Conservation (phyloP, 2,113 vertebrate species). For the Dicrurus megarhynchus region DNA sequence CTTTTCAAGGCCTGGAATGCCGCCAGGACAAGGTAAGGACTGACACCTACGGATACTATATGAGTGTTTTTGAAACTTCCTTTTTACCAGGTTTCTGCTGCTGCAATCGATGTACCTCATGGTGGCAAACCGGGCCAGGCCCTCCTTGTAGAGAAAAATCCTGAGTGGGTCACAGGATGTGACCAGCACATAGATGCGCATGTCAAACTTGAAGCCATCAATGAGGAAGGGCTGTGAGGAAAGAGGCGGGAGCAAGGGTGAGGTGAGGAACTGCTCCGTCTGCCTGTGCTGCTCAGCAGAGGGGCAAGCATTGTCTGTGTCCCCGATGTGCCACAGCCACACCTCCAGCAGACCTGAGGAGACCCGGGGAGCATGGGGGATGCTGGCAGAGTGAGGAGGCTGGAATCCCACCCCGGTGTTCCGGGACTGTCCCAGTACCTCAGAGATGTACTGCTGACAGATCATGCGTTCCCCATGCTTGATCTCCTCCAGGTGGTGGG, state of each 20-base stretch:
- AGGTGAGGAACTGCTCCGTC: not conserved
- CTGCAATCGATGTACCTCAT: constrained; percentile 72
- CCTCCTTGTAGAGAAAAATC: constrained; percentile 79
- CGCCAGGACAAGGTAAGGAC: not conserved
- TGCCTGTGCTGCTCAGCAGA: not conserved
- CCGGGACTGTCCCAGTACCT: constrained; percentile 4
- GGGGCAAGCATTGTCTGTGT: not conserved
- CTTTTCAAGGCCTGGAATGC: not conserved
- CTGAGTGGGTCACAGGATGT: constrained; percentile 79
- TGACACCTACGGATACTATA: not conserved
- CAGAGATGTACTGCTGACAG: constrained; percentile 80
- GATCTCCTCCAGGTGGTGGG: constrained; percentile 67
- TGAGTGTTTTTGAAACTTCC: not conserved
- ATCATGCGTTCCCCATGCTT: constrained; percentile 74
- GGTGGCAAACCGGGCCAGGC: constrained; percentile 81
- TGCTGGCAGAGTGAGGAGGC: not conserved
- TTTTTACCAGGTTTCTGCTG: constrained; percentile 72
- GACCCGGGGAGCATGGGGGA: not conserved
- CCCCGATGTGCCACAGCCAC: accelerated
- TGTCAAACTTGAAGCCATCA: constrained; percentile 80
- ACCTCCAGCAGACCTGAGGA: not conserved
- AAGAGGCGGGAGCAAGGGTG: not conserved
- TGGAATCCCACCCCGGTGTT: not conserved
- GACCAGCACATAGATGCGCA: constrained; percentile 78
- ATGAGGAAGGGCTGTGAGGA: constrained; percentile 77